Percentiles rank a stretch among this genome's conserved stretches.
These are phyloP conservation scores for Lapara coniferarum DNA, from an alignment of 2,888 invertebrate genomes.

Conservation along the genomic window DNA sequence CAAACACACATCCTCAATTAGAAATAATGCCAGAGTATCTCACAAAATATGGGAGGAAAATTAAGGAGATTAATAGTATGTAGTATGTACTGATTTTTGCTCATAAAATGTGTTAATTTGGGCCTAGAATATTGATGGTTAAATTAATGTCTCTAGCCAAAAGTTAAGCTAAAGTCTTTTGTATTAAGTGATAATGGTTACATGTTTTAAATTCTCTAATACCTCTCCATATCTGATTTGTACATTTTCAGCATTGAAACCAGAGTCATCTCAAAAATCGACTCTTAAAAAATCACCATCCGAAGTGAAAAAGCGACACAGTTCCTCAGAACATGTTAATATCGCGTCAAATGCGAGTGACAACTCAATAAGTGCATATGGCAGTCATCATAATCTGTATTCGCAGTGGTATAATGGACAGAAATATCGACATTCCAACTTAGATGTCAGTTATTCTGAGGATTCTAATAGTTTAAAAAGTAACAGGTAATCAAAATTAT, in stretches of 20 bases:
- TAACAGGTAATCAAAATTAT: constrained; percentile 72
- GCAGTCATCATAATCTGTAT: constrained; percentile 72
- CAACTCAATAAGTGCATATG: constrained; percentile 71
- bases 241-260: constrained; percentile 62
- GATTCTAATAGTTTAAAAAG: constrained; percentile 88
- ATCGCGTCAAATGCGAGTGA: constrained; percentile 54
- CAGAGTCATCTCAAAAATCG: constrained; percentile 63
- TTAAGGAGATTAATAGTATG: constrained; percentile 70
- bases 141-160: no score
- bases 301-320: constrained; percentile 84
- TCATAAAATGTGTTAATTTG: neutral
- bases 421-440: constrained; percentile 70
- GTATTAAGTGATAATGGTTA: no score
- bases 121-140: no score
- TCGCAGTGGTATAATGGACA: constrained; percentile 70
- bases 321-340: constrained; percentile 73
- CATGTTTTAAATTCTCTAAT: no score
- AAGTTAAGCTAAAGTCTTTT: no score
- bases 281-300: constrained; percentile 74
- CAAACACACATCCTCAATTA: constrained; percentile 86
- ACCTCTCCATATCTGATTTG: no score
- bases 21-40: constrained; percentile 68
- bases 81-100: constrained; percentile 55
- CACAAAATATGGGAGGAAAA: constrained; percentile 67
- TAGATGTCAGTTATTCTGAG: constrained; percentile 85